Base-by-base conservation (phyloP, 2,888 invertebrate species). In the Mythimna ferrago region DNA sequence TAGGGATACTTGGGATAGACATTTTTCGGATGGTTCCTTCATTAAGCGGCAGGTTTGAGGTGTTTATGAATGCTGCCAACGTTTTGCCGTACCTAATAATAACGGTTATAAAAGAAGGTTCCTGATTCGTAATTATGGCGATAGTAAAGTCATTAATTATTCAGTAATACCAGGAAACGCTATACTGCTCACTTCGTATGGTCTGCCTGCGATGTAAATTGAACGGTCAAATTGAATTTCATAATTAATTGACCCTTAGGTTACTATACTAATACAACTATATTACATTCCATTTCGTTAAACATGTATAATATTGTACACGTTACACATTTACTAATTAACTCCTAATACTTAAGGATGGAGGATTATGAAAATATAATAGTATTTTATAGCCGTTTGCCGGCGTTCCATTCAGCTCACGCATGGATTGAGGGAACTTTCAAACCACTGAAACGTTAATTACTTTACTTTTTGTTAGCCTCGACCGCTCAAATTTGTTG, bases 391-490 rank as follows among this genome's bases (percentile, higher is more conserved):
- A 68, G 57, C 72, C 68, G 76, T 77, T 84, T 82, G 79, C 83
- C 81, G 77, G 61, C 85, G 69, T 82, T 82, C 73, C 74, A 87
- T 89, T 90, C 88, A 81, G 69, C 81, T 78, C 86, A 89, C 88
- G 87, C 89, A 89, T 89, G 87, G 84, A 85, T 83, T 81, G 70
- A 85, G 77, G 76, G 79, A 91, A 91, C 86, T 93, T 91, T 88
- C 76, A 85, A 82, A 83, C 81, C 76, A 80, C 84, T 86, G 86
- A 86, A 90, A 87, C 89, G 88, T 92, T 93, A 93, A 93, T 93
- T 92, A 92, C 91, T 87, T 81, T 90, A 92, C 92, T 92, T 92
- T 91, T 90, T 91, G 92, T 90, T 88, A 85, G 85, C 86, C 83
- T 82, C 84, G 89, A 84, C 83, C 85, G 74, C 80, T 78, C 66